Evolutionary conservation across 2,797 vertebrate genomes (phyloP), one percentile per base, ranked within the genome.

Genomic region (Miichthys miiuy): DNA sequence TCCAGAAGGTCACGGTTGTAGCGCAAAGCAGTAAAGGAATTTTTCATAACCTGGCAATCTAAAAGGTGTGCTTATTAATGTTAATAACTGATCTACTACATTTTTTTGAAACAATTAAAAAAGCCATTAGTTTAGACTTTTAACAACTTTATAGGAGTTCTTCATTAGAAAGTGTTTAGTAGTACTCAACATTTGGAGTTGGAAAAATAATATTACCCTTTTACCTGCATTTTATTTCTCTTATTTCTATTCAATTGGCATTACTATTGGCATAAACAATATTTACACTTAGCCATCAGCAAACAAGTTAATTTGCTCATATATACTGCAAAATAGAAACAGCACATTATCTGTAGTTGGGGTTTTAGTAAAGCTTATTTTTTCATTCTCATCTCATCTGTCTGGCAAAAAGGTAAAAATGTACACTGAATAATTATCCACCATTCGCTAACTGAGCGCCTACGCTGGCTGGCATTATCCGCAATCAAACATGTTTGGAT

Each of bases 401-500:
- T 25, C 7, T 18, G 52, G 18, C 3, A 54, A 54, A 58, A 50
- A 38, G 6, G 17, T 38, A n/a, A 44, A 18, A 21, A 11, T 27
- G 34, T 23, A 27, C 20, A 23, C 9, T 18, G 16, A 56, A 52
- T 58, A 1, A 30, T 44, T 50, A 42, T 44, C 3, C 9, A 46
- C 0, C 6, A 17, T 38, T 55, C 44, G 4, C 44, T 21, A 46
- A 57, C 44, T 8, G 50, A 67, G 17, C 17, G 8, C 3, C 20
- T 9, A 18, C 1, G 5, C 2, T 2, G 23, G 20, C 56, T 18
- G 13, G 25, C 27, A 17, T 74, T 7, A 57, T 34, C 47, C 1
- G 5, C 64, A 65, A 58, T 68, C 21, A 27, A 42, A 21, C 66
- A 61, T 51, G 68, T 64, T 68, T 58, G 21, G 56, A 57, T 68